phyloP scores from a whole-genome alignment of 2,113 vertebrate species.

The Malurus elegans region DNA sequence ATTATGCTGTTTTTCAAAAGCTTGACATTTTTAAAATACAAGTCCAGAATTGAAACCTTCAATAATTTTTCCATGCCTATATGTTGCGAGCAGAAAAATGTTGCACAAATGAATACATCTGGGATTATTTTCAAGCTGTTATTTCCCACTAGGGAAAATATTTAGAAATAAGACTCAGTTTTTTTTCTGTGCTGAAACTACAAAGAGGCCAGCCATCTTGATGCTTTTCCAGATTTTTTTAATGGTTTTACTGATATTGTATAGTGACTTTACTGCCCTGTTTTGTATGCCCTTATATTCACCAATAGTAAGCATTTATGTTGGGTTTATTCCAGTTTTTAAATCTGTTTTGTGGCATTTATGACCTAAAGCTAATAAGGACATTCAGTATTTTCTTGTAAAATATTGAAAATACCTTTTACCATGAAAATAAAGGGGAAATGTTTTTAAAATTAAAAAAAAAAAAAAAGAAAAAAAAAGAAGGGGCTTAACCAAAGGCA shows the following conservation, averaged over 20 bases:
- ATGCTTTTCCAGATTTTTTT: constrained; percentile 78
- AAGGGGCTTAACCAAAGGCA: constrained; percentile 8
- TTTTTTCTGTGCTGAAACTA: constrained; percentile 75
- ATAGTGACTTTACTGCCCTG: constrained; percentile 77
- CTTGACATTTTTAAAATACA: constrained; percentile 78
- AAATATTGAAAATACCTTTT: constrained; percentile 74
- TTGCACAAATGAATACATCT: constrained; percentile 84
- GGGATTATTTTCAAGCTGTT: constrained; percentile 84
- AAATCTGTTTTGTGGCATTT: constrained; percentile 80
- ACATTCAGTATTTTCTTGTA: constrained; percentile 73
- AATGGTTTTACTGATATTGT: constrained; percentile 83
- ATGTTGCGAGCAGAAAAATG: constrained; percentile 76
- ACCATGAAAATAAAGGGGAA: constrained; percentile 66
- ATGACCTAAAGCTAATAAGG: constrained; percentile 77
- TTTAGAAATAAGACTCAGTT: constrained; percentile 75
- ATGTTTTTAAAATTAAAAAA: constrained; percentile 66
- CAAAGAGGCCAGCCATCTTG: constrained; percentile 81
- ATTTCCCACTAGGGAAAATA: constrained; percentile 84
- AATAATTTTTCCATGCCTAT: constrained; percentile 80
- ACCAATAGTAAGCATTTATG: constrained; percentile 72
- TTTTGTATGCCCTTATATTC: constrained; percentile 67
- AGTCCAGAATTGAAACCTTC: constrained; percentile 78
- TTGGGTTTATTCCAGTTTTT: constrained; percentile 75
- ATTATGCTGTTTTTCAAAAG: constrained; percentile 81
- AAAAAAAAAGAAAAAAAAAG: constrained; percentile 31